Base-by-base conservation (phyloP, 2,888 invertebrate genomes). In the Caenorhabditis wallacei region DNA sequence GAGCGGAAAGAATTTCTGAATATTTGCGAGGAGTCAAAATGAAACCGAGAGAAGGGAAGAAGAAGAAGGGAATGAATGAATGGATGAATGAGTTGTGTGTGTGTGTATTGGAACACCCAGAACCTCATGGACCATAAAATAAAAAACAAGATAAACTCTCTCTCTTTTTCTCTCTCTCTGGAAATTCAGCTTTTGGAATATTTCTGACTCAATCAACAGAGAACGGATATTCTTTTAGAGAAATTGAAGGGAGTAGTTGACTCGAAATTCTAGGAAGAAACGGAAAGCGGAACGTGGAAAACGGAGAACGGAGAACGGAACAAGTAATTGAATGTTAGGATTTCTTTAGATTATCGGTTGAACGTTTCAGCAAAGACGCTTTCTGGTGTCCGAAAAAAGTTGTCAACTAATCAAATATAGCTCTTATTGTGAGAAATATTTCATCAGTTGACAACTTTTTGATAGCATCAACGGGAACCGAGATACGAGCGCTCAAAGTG, bases 131-230 rank as follows among this genome's bases (percentile, higher is more conserved):
- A 59, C 54, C 68, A 63, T 64, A 54, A 74, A 64, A 43, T 18
- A 46, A 74, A n/a, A 74, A 74, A 64, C 72, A 70, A 69, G 69
- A 46, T 56, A 57, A 70, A 70, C 57, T 70, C 70, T 26, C n/a
- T n/a, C n/a, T n/a, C n/a, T n/a, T n/a, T n/a, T n/a, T n/a, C n/a
- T n/a, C n/a, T n/a, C n/a, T n/a, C n/a, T 20, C 26, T 13, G 43
- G 24, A 18, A 20, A 57, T 8, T 8, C 30, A 30, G 30, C 30
- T 5, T 30, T 30, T 8, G 4, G 30, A 30, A 30, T 30, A 30
- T 30, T 30, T 30, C 8, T n/a, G 35, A 40, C 16, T 40, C 35
- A 61, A n/a, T n/a, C n/a, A n/a, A n/a, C n/a, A n/a, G n/a, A n/a
- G n/a, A 53, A 53, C 51, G 53, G 66, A 66, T 63, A 37, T 35